Conservation (phyloP, 2,113 vertebrate genomes). For the Turdus rufiventris region DNA sequence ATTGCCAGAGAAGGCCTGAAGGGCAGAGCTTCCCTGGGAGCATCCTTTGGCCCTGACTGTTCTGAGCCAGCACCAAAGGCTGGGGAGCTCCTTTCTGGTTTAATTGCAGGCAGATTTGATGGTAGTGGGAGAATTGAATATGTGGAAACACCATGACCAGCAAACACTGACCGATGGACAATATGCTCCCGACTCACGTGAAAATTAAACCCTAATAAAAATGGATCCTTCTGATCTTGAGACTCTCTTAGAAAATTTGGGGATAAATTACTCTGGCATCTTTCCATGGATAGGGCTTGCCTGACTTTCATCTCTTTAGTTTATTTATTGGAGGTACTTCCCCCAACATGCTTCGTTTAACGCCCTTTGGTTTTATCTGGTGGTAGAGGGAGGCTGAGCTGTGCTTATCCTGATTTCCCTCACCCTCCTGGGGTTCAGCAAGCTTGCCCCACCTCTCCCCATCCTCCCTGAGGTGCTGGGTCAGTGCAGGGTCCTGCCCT, state of each 20-base stretch:
- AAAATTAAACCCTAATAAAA: background rate
- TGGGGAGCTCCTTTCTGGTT: background rate
- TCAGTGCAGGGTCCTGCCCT: background rate
- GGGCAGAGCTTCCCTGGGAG: background rate
- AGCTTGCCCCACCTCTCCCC: background rate
- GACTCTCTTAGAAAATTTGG: background rate
- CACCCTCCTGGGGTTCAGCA: background rate
- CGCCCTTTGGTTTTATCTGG: background rate
- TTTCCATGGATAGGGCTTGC: background rate
- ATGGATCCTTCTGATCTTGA: background rate
- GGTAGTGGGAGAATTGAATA: background rate
- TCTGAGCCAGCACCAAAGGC: background rate
- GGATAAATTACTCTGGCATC: background rate
- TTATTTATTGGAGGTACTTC: background rate
- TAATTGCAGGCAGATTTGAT: background rate
- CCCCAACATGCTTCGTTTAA: accelerated
- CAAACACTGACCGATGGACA: background rate
- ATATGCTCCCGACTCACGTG: accelerated
- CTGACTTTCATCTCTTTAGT: background rate
- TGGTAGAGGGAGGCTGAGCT: background rate
- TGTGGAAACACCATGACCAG: background rate
- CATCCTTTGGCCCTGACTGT: background rate
- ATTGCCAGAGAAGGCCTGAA: background rate
- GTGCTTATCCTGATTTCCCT: background rate
- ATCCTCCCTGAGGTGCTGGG: background rate